A percentile compares a stretch with the other conserved stretches of the same genome.
phyloP scores from a whole-genome alignment of 2,797 vertebrate genomes.

The Spondyliosoma cantharus region DNA sequence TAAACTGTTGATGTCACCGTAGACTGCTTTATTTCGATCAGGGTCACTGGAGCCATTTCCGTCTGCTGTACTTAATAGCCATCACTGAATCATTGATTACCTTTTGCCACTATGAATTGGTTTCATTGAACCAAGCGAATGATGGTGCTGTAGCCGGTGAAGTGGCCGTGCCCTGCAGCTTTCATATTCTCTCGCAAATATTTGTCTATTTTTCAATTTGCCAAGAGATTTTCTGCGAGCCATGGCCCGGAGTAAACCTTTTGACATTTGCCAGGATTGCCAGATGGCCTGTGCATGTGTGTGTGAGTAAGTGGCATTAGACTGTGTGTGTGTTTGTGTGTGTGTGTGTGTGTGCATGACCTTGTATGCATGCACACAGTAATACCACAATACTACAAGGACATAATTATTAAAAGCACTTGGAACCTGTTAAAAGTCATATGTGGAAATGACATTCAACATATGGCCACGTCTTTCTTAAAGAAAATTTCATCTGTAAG shows the following conservation, averaged over 20 bases:
- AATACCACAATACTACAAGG: conserved; percentile 15
- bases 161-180: background rate
- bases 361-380: conserved; percentile 15
- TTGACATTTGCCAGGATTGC: conserved; percentile 58
- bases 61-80: conserved; percentile 13
- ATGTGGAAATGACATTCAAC: conserved; percentile 4
- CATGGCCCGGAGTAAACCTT: conserved; percentile 48
- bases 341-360: background rate
- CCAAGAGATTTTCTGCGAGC: conserved; percentile 37
- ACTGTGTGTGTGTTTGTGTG: conserved; percentile 7
- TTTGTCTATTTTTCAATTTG: conserved; percentile 55
- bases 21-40: conserved; percentile 5
- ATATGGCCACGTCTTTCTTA: background rate
- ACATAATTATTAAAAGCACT: conserved; percentile 15
- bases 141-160: conserved; percentile 24
- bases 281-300: conserved; percentile 63
- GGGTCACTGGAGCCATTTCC: conserved; percentile 28
- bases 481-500: background rate
- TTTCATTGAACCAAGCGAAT: conserved; percentile 24
- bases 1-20: conserved; percentile 4
- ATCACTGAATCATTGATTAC: conserved; percentile 30
- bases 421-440: conserved; percentile 23
- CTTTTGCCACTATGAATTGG: background rate
- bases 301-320: conserved; percentile 7
- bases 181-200: conserved; percentile 50